Percentiles rank a stretch among this genome's conserved stretches.
Conservation (phyloP, 2,797 vertebrate species). For the Bucorvus abyssinicus region DNA sequence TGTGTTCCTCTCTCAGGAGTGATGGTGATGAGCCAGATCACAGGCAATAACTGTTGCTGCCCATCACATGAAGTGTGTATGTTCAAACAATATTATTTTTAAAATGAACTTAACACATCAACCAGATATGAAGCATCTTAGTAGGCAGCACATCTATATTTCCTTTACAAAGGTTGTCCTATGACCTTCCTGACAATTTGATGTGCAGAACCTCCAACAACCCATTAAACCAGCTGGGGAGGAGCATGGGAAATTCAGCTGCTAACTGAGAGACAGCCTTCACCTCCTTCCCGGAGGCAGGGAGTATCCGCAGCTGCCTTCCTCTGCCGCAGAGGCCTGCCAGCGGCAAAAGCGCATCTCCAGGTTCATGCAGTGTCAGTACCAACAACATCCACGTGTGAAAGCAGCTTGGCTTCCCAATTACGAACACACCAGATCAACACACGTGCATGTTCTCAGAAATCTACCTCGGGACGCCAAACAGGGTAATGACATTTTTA, state of each 20-base stretch:
- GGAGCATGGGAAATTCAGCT: not conserved
- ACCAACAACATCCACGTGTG: not conserved
- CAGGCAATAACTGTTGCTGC: slow-evolving; percentile 6
- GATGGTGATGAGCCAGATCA: not conserved
- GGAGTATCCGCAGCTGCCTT: not conserved
- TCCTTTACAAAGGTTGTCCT: not conserved
- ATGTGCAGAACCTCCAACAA: not conserved
- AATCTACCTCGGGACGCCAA: not conserved
- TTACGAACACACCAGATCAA: not conserved
- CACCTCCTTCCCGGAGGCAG: not conserved
- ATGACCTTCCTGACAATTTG: not conserved
- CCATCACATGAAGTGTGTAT: not conserved
- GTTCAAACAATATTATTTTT: slow-evolving; percentile 7
- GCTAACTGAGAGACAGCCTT: not conserved
- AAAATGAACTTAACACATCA: not conserved
- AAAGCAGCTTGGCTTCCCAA: not conserved
- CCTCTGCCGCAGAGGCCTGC: not conserved
- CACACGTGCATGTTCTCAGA: not conserved
- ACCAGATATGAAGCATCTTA: not conserved
- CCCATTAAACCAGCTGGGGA: not conserved
- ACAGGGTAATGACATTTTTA: not conserved
- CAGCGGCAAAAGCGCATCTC: not conserved
- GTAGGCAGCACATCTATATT: not conserved
- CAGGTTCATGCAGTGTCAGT: not conserved
- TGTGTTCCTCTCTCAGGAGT: not conserved